phyloP scores from a whole-genome alignment of 2,888 invertebrate genomes.

The Rosalia funebris region DNA sequence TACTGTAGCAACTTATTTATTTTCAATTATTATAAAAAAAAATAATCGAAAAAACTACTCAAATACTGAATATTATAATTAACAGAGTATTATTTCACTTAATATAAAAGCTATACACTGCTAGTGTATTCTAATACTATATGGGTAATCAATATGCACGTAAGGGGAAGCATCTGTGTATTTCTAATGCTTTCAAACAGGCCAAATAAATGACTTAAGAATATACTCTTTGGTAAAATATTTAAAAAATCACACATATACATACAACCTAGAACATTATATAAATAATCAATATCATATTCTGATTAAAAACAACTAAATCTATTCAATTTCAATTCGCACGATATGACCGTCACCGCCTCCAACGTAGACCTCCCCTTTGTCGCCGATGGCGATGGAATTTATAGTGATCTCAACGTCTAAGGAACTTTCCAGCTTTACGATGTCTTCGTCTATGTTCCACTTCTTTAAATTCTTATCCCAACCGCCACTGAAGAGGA shows the following conservation, averaged over 20 bases:
- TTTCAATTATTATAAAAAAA: background rate
- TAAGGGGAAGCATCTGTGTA: no score
- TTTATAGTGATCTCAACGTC: conserved; percentile 53
- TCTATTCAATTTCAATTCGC: conserved; percentile 45
- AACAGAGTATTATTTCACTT: no score
- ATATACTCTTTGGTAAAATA: no score
- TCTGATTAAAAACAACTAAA: background rate
- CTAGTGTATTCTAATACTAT: background rate
- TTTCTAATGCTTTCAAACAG: no score
- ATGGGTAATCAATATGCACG: no score
- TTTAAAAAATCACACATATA: no score
- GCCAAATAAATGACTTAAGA: no score
- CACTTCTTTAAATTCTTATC: conserved; percentile 65
- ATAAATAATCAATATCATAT: no score
- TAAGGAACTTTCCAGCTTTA: conserved; percentile 45
- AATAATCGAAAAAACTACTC: background rate
- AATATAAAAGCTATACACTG: no score
- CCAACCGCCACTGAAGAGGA: conserved; percentile 64
- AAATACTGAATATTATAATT: background rate
- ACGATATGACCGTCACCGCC: conserved; percentile 69
- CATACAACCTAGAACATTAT: no score
- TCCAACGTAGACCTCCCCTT: conserved; percentile 66
- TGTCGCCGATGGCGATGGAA: conserved; percentile 49
- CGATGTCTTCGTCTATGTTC: conserved; percentile 53
- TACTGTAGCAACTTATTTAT: no score